These are phyloP conservation scores for Leucophenga maculata DNA, from an alignment of 2,888 invertebrate genomes.

Conservation along the genomic window DNA sequence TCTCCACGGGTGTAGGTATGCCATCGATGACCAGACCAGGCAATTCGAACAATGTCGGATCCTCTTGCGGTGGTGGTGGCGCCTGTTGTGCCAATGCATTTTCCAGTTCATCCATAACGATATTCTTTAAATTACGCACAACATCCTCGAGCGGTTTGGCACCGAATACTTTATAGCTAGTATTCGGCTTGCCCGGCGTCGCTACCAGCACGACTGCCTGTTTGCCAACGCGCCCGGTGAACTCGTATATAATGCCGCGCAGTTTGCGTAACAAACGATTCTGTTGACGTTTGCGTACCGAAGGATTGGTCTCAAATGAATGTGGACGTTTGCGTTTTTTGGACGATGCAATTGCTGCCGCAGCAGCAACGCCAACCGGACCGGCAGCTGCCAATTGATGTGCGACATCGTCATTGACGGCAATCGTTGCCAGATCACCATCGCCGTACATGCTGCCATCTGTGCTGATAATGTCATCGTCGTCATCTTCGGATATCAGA, in stretches of 20 bases:
- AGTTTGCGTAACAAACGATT: conserved; percentile 91
- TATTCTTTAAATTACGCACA: conserved; percentile 88
- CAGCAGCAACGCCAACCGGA: conserved; percentile 96
- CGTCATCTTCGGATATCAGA: conserved; percentile 84
- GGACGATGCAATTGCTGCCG: conserved; percentile 95
- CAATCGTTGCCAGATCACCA: conserved; percentile 83
- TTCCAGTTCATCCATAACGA: conserved; percentile 96
- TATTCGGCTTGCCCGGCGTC: conserved; percentile 95
- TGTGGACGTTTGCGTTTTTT: conserved; percentile 96
- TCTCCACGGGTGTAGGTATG: conserved; percentile 97
- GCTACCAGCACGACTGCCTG: conserved; percentile 97
- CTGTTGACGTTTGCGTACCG: conserved; percentile 95
- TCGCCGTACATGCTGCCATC: conserved; percentile 87
- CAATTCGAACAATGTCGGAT: conserved; percentile 93
- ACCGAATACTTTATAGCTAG: conserved; percentile 96
- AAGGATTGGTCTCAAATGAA: conserved; percentile 97
- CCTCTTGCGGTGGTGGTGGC: conserved; percentile 85
- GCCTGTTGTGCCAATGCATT: conserved; percentile 93
- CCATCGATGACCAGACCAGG: conserved; percentile 97
- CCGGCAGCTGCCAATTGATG: conserved; percentile 97
- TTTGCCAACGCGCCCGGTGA: conserved; percentile 96
- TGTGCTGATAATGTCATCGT: conserved; percentile 88
- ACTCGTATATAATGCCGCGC: conserved; percentile 95
- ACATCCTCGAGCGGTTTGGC: conserved; percentile 98
- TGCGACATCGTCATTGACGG: conserved; percentile 87